A percentile compares a stretch with the other conserved stretches of the same genome.
phyloP scores from a whole-genome alignment of 2,888 invertebrate species.

The Aphidius colemani region DNA sequence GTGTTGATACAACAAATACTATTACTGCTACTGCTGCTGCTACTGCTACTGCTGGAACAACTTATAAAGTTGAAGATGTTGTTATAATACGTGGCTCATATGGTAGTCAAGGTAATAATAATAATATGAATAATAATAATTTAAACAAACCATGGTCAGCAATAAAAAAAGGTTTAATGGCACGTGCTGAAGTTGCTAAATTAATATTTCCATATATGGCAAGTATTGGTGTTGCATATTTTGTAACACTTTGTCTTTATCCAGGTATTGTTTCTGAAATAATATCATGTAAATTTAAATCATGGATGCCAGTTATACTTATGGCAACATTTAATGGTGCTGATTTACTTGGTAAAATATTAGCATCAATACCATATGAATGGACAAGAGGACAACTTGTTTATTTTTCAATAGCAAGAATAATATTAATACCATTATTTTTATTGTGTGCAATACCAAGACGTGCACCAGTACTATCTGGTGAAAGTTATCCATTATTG shows the following conservation, averaged over 20 bases:
- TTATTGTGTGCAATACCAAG: conserved; percentile 83
- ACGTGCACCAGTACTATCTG: conserved; percentile 71
- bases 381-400: conserved; percentile 83
- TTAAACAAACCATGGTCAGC: conserved; percentile 60
- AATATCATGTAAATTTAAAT: conserved; percentile 77
- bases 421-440: conserved; percentile 79
- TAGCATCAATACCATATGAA: conserved; percentile 80
- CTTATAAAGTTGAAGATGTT: conserved; percentile 78
- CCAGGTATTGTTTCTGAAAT: conserved; percentile 91
- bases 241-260: conserved; percentile 86
- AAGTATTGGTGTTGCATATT: conserved; percentile 85
- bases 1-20: conserved; percentile 53
- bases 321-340: conserved; percentile 89
- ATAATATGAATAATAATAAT: too few species aligned
- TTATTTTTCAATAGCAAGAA: conserved; percentile 73
- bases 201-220: conserved; percentile 90
- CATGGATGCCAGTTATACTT: conserved; percentile 90
- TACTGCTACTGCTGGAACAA: conserved; percentile 61
- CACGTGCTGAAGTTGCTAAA: conserved; percentile 81
- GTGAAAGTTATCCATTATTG: conserved; percentile 70
- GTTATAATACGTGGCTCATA: conserved; percentile 67
- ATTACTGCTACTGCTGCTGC: too few species aligned
- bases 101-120: conserved; percentile 51
- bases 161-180: conserved; percentile 67
- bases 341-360: conserved; percentile 84